These are phyloP conservation scores for Torymus aiolomorphi DNA, from an alignment of 2,888 invertebrate species.

Conservation along the genomic window DNA sequence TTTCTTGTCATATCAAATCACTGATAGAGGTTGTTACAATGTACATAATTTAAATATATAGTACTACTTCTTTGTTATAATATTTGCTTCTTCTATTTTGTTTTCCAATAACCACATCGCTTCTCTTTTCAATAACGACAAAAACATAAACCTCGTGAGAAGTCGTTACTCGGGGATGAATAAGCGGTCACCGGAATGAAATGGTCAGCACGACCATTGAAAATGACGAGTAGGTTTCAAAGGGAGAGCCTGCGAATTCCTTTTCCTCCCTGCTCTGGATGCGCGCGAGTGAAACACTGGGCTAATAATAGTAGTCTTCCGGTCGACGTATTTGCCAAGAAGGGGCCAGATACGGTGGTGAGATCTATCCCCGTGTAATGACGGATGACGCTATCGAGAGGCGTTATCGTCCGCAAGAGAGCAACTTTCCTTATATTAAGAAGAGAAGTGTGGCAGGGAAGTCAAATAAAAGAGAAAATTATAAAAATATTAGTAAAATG, in stretches of 20 bases:
- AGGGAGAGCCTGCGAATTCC: slow-evolving; percentile 13
- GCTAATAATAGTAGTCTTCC: slow-evolving; percentile 62
- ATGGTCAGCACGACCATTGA: slow-evolving; percentile 20
- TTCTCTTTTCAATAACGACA: slow-evolving; percentile 32
- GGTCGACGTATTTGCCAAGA: background rate
- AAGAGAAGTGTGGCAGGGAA: background rate
- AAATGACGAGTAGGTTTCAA: slow-evolving; percentile 50
- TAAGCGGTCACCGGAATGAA: slow-evolving; percentile 27
- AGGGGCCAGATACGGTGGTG: too few relatives aligned
- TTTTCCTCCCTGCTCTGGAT: slow-evolving; percentile 30
- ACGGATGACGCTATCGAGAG: slow-evolving; percentile 7
- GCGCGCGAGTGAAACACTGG: slow-evolving; percentile 59
- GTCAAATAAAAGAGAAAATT: slow-evolving; percentile 5
- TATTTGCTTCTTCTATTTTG: too few relatives aligned
- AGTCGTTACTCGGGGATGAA: slow-evolving; percentile 45
- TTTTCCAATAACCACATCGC: too few relatives aligned
- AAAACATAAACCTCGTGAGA: slow-evolving; percentile 30
- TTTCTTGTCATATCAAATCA: too few relatives aligned
- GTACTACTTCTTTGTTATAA: too few relatives aligned
- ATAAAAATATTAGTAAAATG: background rate
- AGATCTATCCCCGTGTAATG: background rate
- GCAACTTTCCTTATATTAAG: too few relatives aligned
- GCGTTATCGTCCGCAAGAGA: background rate
- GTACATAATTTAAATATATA: too few relatives aligned
- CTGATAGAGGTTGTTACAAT: too few relatives aligned